Percentiles rank a stretch among this genome's conserved stretches.
Conservation (phyloP, 2,113 vertebrate species). For the Martes martes region DNA sequence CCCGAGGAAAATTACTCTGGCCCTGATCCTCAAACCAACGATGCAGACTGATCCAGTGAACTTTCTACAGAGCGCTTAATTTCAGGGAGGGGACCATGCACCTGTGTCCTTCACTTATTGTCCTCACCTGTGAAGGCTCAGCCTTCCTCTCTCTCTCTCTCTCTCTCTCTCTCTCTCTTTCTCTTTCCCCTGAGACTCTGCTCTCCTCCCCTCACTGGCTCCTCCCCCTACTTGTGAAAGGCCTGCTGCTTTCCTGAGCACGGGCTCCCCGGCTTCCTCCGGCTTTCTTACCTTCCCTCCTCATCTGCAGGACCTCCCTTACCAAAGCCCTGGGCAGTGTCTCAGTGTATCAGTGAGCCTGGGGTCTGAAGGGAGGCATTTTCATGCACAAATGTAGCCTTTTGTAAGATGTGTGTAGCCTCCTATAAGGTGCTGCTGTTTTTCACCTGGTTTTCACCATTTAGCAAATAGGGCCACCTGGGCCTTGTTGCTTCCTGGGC, state of each 20-base stretch:
- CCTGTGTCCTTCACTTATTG: background rate
- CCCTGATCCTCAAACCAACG: background rate
- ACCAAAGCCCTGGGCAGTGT: background rate
- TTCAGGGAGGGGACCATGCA: accelerated
- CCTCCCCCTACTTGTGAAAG: background rate
- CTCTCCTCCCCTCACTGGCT: background rate
- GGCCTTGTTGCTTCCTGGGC: background rate
- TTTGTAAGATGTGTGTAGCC: background rate
- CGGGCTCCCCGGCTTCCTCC: background rate
- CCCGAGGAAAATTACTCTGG: background rate
- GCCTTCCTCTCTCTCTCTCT: too few relatives aligned
- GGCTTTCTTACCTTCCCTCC: background rate
- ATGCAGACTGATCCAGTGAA: too few relatives aligned
- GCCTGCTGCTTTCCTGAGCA: background rate
- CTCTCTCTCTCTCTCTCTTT: background rate
- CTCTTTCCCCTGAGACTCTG: background rate
- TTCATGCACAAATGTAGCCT: background rate
- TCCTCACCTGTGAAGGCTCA: background rate
- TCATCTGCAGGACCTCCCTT: background rate
- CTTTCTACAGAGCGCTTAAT: background rate
- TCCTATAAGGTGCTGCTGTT: background rate
- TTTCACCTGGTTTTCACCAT: background rate
- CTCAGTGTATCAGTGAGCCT: background rate
- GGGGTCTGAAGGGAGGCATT: background rate
- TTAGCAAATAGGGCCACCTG: background rate